A percentile compares a stretch with the other conserved stretches of the same genome.
Conservation (phyloP, 2,113 vertebrate genomes). For the Phodopus roborovskii region DNA sequence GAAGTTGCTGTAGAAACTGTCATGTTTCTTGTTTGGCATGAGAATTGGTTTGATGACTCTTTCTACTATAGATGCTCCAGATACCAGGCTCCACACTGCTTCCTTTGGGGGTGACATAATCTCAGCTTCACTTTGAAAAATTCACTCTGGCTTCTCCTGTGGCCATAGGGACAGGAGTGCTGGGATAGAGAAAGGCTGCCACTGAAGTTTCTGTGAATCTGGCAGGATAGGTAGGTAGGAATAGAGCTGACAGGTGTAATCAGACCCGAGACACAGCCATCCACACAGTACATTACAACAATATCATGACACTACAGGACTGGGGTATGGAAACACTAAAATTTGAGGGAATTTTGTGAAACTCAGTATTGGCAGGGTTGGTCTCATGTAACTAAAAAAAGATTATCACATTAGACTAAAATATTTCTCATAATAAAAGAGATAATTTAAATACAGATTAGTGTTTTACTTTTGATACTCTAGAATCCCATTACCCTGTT, state of each 20-base stretch:
- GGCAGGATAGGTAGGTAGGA: neutral
- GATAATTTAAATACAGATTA: constrained; percentile 19
- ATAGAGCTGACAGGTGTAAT: neutral
- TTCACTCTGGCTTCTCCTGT: neutral
- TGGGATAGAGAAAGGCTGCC: neutral
- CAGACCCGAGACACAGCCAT: neutral
- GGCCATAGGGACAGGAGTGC: neutral
- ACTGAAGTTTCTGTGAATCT: neutral
- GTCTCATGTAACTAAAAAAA: neutral
- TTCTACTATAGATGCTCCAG: neutral
- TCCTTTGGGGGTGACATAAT: neutral
- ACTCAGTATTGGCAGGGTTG: neutral
- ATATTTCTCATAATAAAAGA: constrained; percentile 48
- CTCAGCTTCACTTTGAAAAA: neutral
- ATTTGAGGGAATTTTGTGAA: neutral
- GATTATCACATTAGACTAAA: neutral
- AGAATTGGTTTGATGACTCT: neutral
- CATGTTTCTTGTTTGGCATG: neutral
- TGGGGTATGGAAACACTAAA: neutral
- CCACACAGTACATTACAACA: neutral
- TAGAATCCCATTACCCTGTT: neutral
- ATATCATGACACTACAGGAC: neutral
- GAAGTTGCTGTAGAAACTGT: neutral
- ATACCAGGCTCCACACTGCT: too few relatives aligned
- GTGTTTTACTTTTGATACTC: constrained; percentile 7